These are phyloP conservation scores for Brachionus sp. DNA, from an alignment of 1,140 invertebrate genomes.

Conservation along the genomic window DNA sequence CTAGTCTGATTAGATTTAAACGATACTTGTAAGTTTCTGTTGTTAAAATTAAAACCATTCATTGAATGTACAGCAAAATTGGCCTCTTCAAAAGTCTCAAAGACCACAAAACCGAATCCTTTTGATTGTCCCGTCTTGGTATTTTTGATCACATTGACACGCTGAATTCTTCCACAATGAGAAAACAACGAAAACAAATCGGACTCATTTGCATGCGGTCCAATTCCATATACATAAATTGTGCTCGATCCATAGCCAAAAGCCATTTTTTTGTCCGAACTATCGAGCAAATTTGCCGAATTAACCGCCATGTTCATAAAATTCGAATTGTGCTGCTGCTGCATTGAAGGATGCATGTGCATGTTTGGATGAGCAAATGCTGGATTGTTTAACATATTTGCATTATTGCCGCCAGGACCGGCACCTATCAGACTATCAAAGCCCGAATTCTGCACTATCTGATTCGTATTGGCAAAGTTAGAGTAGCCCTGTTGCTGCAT, in stretches of 20 bases:
- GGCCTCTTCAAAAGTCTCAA: slow-evolving; percentile 38
- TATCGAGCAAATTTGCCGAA: not conserved
- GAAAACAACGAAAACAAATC: slow-evolving; percentile 39
- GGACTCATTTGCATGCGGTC: slow-evolving; percentile 5
- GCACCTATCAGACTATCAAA: not conserved
- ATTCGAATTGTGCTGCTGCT: not conserved
- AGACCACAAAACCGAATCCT: slow-evolving; percentile 42
- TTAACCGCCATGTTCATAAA: not conserved
- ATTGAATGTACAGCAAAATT: slow-evolving; percentile 34
- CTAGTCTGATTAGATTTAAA: not conserved
- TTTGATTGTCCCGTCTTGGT: slow-evolving; percentile 4
- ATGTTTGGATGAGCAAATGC: not conserved
- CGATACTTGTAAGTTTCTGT: slow-evolving; percentile 39
- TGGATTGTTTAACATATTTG: not conserved
- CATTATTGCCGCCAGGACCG: not conserved
- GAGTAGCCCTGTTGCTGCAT: not conserved
- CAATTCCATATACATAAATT: slow-evolving; percentile 46
- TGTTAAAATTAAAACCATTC: slow-evolving; percentile 39
- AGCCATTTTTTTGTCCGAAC: not conserved
- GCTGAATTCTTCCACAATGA: slow-evolving; percentile 2
- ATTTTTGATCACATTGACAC: slow-evolving; percentile 41
- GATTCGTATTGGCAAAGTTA: not conserved
- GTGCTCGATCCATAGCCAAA: not conserved
- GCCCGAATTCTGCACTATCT: not conserved
- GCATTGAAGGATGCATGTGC: slow-evolving; percentile 11